Conservation (phyloP, 2,797 vertebrate species). For the Florisuga fusca region DNA sequence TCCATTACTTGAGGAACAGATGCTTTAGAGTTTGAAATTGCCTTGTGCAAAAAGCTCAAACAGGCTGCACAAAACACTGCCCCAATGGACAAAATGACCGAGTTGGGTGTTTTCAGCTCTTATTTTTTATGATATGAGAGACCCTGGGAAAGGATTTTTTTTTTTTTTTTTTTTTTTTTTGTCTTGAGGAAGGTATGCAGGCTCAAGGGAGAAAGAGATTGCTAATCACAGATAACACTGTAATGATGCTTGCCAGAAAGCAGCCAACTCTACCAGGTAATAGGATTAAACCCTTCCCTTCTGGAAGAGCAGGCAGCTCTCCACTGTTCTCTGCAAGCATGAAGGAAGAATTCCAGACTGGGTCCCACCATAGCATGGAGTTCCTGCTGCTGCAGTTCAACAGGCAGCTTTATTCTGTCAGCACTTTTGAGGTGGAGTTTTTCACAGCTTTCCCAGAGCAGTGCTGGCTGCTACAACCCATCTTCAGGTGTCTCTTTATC, state of each 20-base stretch:
- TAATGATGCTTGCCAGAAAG: conserved; percentile 29
- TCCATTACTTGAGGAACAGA: conserved; percentile 32
- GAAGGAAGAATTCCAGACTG: neutral
- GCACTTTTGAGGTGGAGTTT: fast-evolving
- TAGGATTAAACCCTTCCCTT: conserved; percentile 20
- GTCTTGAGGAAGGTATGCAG: neutral
- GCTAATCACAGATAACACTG: conserved; percentile 39
- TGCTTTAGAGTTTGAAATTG: neutral
- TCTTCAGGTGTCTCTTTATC: neutral
- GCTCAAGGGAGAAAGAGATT: neutral
- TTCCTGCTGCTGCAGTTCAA: neutral
- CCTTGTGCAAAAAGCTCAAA: neutral
- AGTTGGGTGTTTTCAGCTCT: neutral
- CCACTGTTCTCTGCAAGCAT: neutral
- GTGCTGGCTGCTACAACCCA: neutral
- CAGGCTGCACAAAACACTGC: neutral
- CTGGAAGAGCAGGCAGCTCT: neutral
- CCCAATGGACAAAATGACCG: neutral
- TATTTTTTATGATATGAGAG: conserved; percentile 1
- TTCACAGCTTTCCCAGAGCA: neutral
- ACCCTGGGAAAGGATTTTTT: neutral
- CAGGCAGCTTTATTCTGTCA: neutral
- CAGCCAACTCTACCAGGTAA: neutral
- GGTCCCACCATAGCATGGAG: fast-evolving
- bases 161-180: conserved; percentile 35